A percentile compares a stretch with the other conserved stretches of the same genome.
phyloP scores from a whole-genome alignment of 1,140 invertebrate species.

The Maniola jurtina region DNA sequence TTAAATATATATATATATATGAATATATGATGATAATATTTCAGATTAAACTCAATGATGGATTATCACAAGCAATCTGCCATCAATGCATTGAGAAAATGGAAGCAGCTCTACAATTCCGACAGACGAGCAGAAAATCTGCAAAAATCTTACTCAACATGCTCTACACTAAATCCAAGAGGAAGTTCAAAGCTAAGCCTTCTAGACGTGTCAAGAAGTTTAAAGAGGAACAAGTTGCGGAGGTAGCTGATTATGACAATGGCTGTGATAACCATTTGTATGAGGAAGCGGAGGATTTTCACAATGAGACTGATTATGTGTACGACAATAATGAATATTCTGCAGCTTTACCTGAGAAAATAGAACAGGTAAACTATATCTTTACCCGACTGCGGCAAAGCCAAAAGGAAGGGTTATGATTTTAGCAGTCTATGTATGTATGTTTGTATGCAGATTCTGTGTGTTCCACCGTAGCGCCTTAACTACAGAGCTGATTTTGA shows the following conservation, averaged over 20 bases:
- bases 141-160: slow-evolving; percentile 45
- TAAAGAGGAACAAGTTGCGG: slow-evolving; percentile 27
- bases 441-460: no score
- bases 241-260: slow-evolving; percentile 26
- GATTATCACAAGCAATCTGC: slow-evolving; percentile 59
- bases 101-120: slow-evolving; percentile 46
- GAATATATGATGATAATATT: slow-evolving; percentile 21
- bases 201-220: slow-evolving; percentile 24
- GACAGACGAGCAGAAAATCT: slow-evolving; percentile 46
- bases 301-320: slow-evolving; percentile 12
- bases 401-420: no score
- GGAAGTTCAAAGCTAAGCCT: slow-evolving; percentile 30
- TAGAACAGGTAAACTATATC: slow-evolving; percentile 3
- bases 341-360: background rate
- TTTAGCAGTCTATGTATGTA: no score
- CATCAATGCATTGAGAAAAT: slow-evolving; percentile 40
- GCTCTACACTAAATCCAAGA: slow-evolving; percentile 37
- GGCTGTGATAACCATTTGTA: slow-evolving; percentile 40
- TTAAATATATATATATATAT: no score
- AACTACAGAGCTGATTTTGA: no score
- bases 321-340: slow-evolving; percentile 6
- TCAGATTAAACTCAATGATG: slow-evolving; percentile 58
- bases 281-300: slow-evolving; percentile 29
- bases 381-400: no score
- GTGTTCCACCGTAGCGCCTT: no score